phyloP scores from a whole-genome alignment of 30 jellyfish, hydroid and myxozoan species.

The Morbakka virulenta region DNA sequence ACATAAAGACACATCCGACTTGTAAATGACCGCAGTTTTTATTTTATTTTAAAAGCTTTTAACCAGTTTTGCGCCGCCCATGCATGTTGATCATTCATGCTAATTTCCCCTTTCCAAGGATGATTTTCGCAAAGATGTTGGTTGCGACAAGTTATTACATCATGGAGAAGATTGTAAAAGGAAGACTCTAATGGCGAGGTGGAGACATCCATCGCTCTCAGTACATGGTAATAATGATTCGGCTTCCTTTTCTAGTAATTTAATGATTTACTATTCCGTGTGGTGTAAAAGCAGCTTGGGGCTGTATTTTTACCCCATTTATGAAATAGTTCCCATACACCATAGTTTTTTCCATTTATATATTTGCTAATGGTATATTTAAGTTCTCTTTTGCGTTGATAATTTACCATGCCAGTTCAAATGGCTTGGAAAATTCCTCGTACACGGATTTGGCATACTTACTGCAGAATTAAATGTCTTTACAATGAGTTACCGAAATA shows the following conservation, averaged over 20 bases:
- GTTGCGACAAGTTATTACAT: slow-evolving; percentile 70
- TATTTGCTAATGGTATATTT: not conserved
- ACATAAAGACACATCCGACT: no score
- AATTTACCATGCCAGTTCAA: no score
- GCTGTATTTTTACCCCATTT: no score
- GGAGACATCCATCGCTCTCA: slow-evolving; percentile 98
- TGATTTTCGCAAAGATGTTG: slow-evolving; percentile 75
- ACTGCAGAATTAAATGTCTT: no score
- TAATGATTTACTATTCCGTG: no score
- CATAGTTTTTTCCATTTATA: not conserved
- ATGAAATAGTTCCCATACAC: not conserved
- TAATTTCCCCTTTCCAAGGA: slow-evolving; percentile 24
- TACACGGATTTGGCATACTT: no score
- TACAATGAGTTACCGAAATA: no score
- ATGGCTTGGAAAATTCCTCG: no score
- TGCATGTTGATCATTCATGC: not conserved
- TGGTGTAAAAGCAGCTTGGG: no score
- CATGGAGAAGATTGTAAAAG: slow-evolving; percentile 66
- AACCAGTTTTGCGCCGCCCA: not conserved
- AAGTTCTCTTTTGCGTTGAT: not conserved
- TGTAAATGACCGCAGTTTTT: no score
- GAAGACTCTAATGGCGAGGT: slow-evolving; percentile 66
- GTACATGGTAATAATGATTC: slow-evolving; percentile 65
- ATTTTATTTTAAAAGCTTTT: no score
- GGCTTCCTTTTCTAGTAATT: not conserved